A percentile compares a stretch with the other conserved stretches of the same genome.
These are phyloP conservation scores for Sebastes kiyomatsui DNA, from an alignment of 2,797 vertebrate species.

Conservation along the genomic window DNA sequence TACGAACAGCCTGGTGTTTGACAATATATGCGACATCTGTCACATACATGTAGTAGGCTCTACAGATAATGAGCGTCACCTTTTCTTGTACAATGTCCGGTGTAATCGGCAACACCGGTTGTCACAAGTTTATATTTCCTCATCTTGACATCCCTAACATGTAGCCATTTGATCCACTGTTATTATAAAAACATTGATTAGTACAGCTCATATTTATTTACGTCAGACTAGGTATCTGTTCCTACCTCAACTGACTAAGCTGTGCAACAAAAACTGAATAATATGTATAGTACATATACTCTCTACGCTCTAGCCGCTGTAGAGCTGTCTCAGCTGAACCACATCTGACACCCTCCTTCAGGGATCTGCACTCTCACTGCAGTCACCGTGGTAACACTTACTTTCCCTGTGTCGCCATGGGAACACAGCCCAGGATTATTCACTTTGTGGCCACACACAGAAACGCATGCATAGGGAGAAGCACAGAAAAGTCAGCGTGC, in stretches of 20 bases:
- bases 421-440: conserved; percentile 68
- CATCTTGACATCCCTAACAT: no score
- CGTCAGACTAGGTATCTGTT: background rate
- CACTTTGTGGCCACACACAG: conserved; percentile 31
- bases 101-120: no score
- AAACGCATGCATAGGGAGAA: background rate
- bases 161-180: background rate
- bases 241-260: background rate
- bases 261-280: background rate
- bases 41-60: no score
- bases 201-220: background rate
- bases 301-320: no score
- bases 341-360: conserved; percentile 45
- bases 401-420: conserved; percentile 78
- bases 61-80: no score
- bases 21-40: no score
- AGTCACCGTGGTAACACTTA: conserved; percentile 74
- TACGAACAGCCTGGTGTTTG: no score
- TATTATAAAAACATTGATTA: background rate
- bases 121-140: no score
- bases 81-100: no score
- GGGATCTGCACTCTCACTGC: conserved; percentile 55
- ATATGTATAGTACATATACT: background rate
- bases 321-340: conserved; percentile 22
- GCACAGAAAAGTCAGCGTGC: background rate